Base-by-base conservation (phyloP, 2,888 invertebrate species). In the Anarsia innoxiella region DNA sequence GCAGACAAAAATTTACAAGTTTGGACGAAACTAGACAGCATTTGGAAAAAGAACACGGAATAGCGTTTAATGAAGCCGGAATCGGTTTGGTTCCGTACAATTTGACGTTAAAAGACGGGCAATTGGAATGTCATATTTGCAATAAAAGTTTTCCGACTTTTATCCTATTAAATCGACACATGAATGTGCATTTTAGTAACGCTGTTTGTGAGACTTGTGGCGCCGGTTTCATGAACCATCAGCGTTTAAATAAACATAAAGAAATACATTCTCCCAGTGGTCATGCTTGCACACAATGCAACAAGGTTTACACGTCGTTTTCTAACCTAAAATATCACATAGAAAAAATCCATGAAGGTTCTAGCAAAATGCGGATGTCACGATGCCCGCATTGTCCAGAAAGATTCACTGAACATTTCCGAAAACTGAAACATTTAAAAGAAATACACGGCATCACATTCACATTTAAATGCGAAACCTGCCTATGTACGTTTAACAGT, bases 251-350 rank as follows among this genome's bases (percentile, higher is more conserved):
- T 35, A 72, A 75, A 40, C 78, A 79, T 32, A 71, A 72, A 47
- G 72, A 72, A 44, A 76, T 72, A 2, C 78, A 78, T 33, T 45
- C 58, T 1, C 68, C 75, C 0, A 75, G 77, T 1, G 72, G 70
- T 0, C 63, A 73, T 25, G 69, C 75, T 2, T 86, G 86, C 43
- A 64, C 58, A 0, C 66, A 53, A 45, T 86, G 86, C 43, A 63
- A 64, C 6, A 85, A 86, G 49, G 72, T 83, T 0, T 86, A 85
- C 45, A 77, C 82, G 4, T 84, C 84, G 0, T 80, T 52, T 45
- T 72, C 74, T 1, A 77, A 77, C 40, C 45, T 77, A 2, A 74
- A 69, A 48, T 73, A 66, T 36, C 78, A 78, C 19, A 46, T 66
- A 12, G 70, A 76, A 40, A 77, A 73, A 37, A 41, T 58, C 0